Percentiles rank a stretch among this genome's conserved stretches.
These are phyloP conservation scores for Aix galericulata DNA, from an alignment of 2,113 vertebrate genomes.

Conservation along the genomic window DNA sequence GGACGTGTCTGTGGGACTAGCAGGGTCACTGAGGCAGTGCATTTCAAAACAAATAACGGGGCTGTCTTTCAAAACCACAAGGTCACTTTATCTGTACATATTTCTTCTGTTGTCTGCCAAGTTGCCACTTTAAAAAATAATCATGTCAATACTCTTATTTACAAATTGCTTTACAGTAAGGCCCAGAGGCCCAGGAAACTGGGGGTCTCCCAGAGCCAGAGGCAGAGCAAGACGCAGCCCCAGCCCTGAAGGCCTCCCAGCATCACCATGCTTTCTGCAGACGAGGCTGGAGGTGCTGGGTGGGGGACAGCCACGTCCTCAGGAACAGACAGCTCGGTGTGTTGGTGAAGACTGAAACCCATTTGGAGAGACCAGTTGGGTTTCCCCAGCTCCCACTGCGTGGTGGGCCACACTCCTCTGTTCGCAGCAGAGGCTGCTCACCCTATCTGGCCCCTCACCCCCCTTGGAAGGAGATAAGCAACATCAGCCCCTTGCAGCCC, in stretches of 20 bases:
- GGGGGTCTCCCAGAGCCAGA: not conserved
- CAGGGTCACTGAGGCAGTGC: constrained; percentile 48
- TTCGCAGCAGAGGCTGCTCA: not conserved
- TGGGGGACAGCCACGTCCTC: not conserved
- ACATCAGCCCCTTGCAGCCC: not conserved
- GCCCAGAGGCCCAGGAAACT: not conserved
- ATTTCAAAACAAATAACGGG: constrained; percentile 48
- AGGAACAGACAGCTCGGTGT: not conserved
- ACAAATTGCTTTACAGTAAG: not conserved
- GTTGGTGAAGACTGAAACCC: not conserved
- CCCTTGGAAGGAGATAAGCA: not conserved
- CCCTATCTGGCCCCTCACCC: rapidly evolving
- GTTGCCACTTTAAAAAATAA: not conserved
- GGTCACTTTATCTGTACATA: constrained; percentile 28
- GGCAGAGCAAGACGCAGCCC: not conserved
- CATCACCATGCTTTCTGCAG: not conserved
- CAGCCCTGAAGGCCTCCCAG: not conserved
- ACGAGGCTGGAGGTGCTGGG: not conserved
- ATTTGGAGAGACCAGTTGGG: not conserved
- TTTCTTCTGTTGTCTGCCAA: constrained; percentile 30
- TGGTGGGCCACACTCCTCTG: not conserved
- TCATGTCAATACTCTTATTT: not conserved
- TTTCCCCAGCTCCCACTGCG: not conserved
- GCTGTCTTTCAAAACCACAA: constrained; percentile 47
- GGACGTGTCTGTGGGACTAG: constrained; percentile 9